Evolutionary conservation across 2,113 vertebrate genomes (phyloP).

Genomic region (Apaloderma vittatum): DNA sequence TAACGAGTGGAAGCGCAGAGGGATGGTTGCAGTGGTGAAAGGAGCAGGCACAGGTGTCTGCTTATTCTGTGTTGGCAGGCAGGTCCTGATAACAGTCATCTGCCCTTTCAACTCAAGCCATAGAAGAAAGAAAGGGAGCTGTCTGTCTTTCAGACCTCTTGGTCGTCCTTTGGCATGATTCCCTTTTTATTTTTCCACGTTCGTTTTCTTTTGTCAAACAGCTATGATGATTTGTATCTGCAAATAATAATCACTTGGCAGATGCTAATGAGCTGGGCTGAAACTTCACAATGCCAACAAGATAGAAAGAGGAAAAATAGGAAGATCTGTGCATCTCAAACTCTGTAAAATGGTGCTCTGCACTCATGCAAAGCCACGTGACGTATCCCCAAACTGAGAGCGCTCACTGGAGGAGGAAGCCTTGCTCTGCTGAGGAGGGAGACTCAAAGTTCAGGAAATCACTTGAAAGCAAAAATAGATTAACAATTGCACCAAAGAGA

Average conservation of each 20-base stretch:
- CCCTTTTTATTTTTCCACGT: accelerated
- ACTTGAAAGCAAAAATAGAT: neutral
- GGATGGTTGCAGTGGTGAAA: neutral
- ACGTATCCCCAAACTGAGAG: accelerated
- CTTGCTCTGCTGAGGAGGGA: neutral
- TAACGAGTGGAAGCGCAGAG: neutral
- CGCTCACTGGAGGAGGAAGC: neutral
- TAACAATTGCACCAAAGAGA: neutral
- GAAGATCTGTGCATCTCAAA: accelerated
- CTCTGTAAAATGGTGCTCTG: neutral
- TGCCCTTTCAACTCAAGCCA: neutral
- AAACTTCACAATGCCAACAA: neutral
- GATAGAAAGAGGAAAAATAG: neutral
- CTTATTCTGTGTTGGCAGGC: neutral
- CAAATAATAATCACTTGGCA: neutral
- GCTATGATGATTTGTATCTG: neutral
- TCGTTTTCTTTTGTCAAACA: neutral
- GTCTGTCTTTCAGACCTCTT: neutral
- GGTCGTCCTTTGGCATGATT: neutral
- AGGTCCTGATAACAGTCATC: neutral
- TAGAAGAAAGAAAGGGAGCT: neutral
- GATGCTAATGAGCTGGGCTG: neutral
- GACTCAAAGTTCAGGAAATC: neutral
- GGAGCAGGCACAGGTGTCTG: neutral
- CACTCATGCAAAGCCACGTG: neutral